Evolutionary conservation across 2,113 vertebrate species (phyloP).

Genomic region (Mormyrus iriodes): DNA sequence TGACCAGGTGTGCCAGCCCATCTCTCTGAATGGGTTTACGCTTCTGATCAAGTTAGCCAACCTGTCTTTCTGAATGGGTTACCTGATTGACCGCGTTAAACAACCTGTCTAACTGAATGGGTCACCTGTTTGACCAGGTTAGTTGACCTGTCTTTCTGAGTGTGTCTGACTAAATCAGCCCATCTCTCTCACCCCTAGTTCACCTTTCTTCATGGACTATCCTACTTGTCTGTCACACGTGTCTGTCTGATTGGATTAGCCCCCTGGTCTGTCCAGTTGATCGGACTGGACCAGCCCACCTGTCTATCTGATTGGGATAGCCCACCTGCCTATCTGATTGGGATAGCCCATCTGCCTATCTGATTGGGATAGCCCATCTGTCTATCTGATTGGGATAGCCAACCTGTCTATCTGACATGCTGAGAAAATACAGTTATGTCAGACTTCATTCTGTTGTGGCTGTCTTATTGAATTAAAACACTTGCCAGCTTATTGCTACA

Average conservation of each 20-base stretch:
- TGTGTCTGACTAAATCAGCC: neutral
- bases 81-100: neutral
- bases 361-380: neutral
- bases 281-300: neutral
- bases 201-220: neutral
- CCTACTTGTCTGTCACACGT: neutral
- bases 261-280: neutral
- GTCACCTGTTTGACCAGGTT: too few relatives aligned
- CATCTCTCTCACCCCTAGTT: neutral
- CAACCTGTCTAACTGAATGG: neutral
- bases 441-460: neutral
- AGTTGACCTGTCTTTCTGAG: too few relatives aligned
- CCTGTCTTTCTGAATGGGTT: neutral
- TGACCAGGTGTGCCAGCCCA: neutral
- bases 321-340: neutral
- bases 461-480: neutral
- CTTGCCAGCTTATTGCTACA: neutral
- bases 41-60: neutral
- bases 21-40: neutral
- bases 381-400: neutral
- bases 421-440: neutral
- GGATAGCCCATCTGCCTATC: neutral
- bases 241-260: neutral
- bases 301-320: neutral
- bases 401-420: neutral